Percentiles rank a stretch among this genome's conserved stretches.
These are phyloP conservation scores for Drosophila sp. DNA, from an alignment of 1,140 invertebrate species.

Conservation along the genomic window DNA sequence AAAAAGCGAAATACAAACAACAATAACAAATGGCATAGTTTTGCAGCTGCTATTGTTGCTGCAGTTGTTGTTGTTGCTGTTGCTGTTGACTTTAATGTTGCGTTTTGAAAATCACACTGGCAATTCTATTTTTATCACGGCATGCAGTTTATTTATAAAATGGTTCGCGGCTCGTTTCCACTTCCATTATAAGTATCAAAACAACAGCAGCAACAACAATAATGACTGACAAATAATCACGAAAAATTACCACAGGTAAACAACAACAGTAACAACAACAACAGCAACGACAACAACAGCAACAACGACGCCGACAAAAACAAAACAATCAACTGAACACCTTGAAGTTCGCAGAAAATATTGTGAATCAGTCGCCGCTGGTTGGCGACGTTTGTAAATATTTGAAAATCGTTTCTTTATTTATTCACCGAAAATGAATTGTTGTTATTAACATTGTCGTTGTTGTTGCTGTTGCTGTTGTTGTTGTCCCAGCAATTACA, in stretches of 20 bases:
- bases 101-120: slow-evolving; percentile 52
- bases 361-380: slow-evolving; percentile 46
- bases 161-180: slow-evolving; percentile 65
- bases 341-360: slow-evolving; percentile 65
- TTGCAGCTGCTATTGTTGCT: slow-evolving; percentile 32
- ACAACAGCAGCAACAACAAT: slow-evolving; percentile 45
- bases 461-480: background rate
- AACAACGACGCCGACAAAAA: slow-evolving; percentile 37
- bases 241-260: slow-evolving; percentile 67
- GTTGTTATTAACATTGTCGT: slow-evolving; percentile 11
- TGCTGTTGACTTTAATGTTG: slow-evolving; percentile 34
- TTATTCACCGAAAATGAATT: slow-evolving; percentile 14
- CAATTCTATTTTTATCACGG: slow-evolving; percentile 73
- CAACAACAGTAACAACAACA: too few species aligned
- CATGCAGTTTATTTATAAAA: slow-evolving; percentile 80
- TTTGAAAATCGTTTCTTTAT: slow-evolving; percentile 29
- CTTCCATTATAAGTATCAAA: slow-evolving; percentile 63
- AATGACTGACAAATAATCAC: slow-evolving; percentile 73
- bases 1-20: slow-evolving; percentile 38
- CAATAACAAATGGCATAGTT: slow-evolving; percentile 60
- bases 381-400: slow-evolving; percentile 32
- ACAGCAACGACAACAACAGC: slow-evolving; percentile 31
- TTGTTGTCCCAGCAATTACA: slow-evolving; percentile 24
- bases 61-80: slow-evolving; percentile 29
- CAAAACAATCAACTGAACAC: slow-evolving; percentile 60